Evolutionary conservation across 2,797 vertebrate species (phyloP).

Genomic region (Microctenopoma lineatum): DNA sequence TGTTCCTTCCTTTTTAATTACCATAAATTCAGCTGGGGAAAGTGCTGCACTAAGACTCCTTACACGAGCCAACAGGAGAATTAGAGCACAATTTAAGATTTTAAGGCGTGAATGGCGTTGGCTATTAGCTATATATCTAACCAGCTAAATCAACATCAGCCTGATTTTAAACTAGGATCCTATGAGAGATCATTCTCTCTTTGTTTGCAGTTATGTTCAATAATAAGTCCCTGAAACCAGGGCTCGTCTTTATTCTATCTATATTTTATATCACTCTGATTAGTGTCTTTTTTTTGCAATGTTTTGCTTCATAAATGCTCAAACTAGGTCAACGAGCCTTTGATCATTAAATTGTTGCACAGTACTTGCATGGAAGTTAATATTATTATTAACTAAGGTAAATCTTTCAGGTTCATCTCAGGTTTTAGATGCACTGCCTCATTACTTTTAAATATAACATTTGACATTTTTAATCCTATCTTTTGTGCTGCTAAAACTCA

Average conservation of each 20-base stretch:
- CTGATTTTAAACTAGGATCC: not conserved
- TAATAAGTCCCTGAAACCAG: not conserved
- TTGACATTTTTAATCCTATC: not conserved
- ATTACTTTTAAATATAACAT: slow-evolving; percentile 3
- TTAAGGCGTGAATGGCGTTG: not conserved
- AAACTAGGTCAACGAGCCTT: too few species aligned
- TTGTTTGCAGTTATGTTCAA: not conserved
- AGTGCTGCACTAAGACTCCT: slow-evolving; percentile 13
- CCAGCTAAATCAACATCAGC: too few species aligned
- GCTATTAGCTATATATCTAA: slow-evolving; percentile 1
- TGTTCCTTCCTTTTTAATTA: slow-evolving; percentile 12
- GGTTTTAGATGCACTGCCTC: slow-evolving; percentile 6
- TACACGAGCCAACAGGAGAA: not conserved
- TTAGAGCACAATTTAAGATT: slow-evolving; percentile 1
- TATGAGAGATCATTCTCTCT: not conserved
- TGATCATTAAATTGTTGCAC: too few species aligned
- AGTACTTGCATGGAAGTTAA: too few species aligned
- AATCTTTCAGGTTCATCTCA: not conserved
- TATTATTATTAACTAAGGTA: not conserved
- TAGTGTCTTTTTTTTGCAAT: too few species aligned
- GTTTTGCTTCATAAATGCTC: too few species aligned
- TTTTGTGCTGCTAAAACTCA: not conserved
- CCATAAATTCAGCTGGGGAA: slow-evolving; percentile 15
- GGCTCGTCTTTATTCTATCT: not conserved
- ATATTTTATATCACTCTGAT: not conserved